Base-by-base conservation (phyloP, 2,113 vertebrate genomes). In the Colinus virginianus region DNA sequence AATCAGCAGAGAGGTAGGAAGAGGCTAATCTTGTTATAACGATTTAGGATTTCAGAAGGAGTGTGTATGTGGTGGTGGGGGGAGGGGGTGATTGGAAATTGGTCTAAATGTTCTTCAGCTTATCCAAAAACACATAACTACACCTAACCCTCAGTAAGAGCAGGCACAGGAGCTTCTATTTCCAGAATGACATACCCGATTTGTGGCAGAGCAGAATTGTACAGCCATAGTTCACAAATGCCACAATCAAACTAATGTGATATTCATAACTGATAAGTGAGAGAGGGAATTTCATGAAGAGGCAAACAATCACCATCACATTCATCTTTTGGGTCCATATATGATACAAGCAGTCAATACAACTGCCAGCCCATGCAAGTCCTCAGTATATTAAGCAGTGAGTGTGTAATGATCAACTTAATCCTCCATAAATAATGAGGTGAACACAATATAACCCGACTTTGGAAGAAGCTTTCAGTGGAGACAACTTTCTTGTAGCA, bases 21-120 rank as follows among this genome's bases (percentile, higher is more conserved):
- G 86, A 92, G 25, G 23, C 61, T 94, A 55, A 86, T 95, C 79
- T 90, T 88, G 64, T 86, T 94, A 86, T 36, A 90, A 90, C 58
- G 36, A 88, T 88, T 87, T 61, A 94, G 67, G 62, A 59, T 34
- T 59, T n/a, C 32, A 59, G 20, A 21, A 34, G 19, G 16, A 8
- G 25, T 28, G 49, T 51, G 49, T 51, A 25, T 51, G 25, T 25
- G 25, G 6, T 40, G 40, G 23, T 14, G 26, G 13, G 28, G 26
- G 53, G 16, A 16, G 3, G 32, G 11, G 32, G 28, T 9, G 17
- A 17, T 5, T 13, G 32, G 55, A n/a, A 58, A 58, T 55, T 18
- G 69, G 64, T 6, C 32, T 67, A 69, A 89, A 49, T 46, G 6
- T 7, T 38, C 42, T 83, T 63, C 42, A 64, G 9, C 71, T 88